phyloP scores from a whole-genome alignment of 2,797 vertebrate species.

The Limosa lapponica region DNA sequence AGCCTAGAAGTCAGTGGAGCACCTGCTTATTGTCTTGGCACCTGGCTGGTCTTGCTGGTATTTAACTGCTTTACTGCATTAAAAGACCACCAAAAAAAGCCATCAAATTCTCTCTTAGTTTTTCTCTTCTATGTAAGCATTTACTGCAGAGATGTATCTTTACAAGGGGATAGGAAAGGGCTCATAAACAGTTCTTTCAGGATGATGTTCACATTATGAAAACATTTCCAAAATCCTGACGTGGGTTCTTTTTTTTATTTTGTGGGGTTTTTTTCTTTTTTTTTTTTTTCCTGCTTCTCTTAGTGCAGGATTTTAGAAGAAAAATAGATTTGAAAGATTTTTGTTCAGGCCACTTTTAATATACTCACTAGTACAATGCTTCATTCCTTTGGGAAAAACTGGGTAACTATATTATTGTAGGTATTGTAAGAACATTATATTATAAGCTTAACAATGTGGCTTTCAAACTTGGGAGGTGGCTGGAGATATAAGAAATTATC shows the following conservation, averaged over 20 bases:
- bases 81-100: neutral
- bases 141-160: neutral
- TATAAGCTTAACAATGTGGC: neutral
- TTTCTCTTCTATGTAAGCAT: neutral
- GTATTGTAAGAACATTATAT: neutral
- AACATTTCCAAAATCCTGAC: neutral
- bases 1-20: neutral
- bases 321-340: neutral
- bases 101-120: neutral
- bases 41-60: neutral
- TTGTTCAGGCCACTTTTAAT: neutral
- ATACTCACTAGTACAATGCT: neutral
- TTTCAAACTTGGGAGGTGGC: slow-evolving; percentile 8
- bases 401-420: neutral
- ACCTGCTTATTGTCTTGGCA: neutral
- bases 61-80: neutral
- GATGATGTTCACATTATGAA: neutral
- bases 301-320: neutral
- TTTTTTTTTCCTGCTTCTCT: neutral
- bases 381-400: neutral
- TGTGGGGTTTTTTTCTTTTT: neutral
- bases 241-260: neutral
- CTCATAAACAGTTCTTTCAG: neutral
- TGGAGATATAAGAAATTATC: neutral
- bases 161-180: neutral